Percentiles rank a stretch among this genome's conserved stretches.
These are phyloP conservation scores for Semicossyphus pulcher DNA, from an alignment of 2,113 vertebrate genomes.

Conservation along the genomic window DNA sequence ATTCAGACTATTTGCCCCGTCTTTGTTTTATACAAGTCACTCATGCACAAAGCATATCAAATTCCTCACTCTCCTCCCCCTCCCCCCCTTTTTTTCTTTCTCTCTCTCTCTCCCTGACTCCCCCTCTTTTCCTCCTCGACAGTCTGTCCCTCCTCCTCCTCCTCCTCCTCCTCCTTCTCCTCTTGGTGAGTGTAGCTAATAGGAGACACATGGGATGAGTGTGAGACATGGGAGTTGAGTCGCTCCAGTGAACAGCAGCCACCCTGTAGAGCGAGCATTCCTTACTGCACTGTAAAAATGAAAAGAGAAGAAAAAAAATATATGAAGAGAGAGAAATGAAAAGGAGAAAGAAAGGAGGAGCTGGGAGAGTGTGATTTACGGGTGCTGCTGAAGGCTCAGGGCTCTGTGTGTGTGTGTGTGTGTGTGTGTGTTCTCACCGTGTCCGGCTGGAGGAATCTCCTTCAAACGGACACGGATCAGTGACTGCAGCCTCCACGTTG, in stretches of 20 bases:
- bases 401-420: constrained; percentile 4
- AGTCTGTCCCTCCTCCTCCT: constrained; percentile 19
- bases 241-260: constrained; percentile 78
- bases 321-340: constrained; percentile 37
- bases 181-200: constrained; percentile 81
- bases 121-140: constrained; percentile 29
- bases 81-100: constrained; percentile 16
- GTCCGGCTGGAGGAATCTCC: constrained; percentile 67
- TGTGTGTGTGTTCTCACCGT: constrained; percentile 55
- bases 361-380: constrained; percentile 71
- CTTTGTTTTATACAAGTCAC: constrained; percentile 81
- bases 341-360: constrained; percentile 57
- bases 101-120: constrained; percentile 10
- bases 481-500: constrained; percentile 41
- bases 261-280: constrained; percentile 75
- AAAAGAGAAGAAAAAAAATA: constrained; percentile 29
- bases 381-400: constrained; percentile 57
- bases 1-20: constrained; percentile 57
- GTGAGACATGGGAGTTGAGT: constrained; percentile 77
- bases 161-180: constrained; percentile 46
- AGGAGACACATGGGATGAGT: constrained; percentile 85
- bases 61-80: constrained; percentile 69
- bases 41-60: constrained; percentile 82
- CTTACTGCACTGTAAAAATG: constrained; percentile 66
- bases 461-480: constrained; percentile 64